Conservation (phyloP, 2,797 vertebrate genomes). For the Notolabrus celidotus region DNA sequence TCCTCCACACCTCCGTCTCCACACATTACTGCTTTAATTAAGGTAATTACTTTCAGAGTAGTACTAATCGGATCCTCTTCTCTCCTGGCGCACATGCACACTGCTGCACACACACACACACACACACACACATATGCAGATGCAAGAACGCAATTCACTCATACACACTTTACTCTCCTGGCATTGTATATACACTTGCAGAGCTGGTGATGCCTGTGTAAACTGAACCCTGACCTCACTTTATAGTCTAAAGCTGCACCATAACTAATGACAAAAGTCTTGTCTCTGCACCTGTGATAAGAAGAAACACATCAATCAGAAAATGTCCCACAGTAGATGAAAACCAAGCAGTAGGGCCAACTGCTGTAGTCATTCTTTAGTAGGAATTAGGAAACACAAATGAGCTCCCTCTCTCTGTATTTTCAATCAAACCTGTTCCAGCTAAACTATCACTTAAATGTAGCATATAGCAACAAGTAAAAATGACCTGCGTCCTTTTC, state of each 20-base stretch:
- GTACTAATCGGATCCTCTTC: conserved; percentile 85
- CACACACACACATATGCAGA: conserved; percentile 11
- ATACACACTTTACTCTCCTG: conserved; percentile 48
- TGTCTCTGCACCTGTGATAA: conserved; percentile 30
- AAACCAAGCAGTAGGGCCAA: conserved; percentile 32
- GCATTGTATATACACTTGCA: conserved; percentile 61
- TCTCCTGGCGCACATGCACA: conserved; percentile 66
- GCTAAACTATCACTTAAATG: conserved; percentile 56
- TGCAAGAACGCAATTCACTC: conserved; percentile 43
- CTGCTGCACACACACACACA: conserved; percentile 24
- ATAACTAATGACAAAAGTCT: conserved; percentile 28
- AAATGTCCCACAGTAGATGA: conserved; percentile 33
- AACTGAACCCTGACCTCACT: conserved; percentile 70
- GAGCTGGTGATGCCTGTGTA: conserved; percentile 53
- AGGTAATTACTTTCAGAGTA: conserved; percentile 90
- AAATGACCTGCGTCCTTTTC: no score
- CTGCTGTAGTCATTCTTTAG: conserved; percentile 56
- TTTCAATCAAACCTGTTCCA: conserved; percentile 71
- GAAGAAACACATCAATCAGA: conserved; percentile 26
- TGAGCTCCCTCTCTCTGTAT: conserved; percentile 60
- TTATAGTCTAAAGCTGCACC: conserved; percentile 31
- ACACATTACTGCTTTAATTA: conserved; percentile 89
- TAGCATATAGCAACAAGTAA: no score
- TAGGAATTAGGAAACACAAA: conserved; percentile 78
- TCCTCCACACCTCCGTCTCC: conserved; percentile 70